These are phyloP conservation scores for Cheirogaleus major DNA, from an alignment of 2,797 vertebrate species.

Conservation along the genomic window DNA sequence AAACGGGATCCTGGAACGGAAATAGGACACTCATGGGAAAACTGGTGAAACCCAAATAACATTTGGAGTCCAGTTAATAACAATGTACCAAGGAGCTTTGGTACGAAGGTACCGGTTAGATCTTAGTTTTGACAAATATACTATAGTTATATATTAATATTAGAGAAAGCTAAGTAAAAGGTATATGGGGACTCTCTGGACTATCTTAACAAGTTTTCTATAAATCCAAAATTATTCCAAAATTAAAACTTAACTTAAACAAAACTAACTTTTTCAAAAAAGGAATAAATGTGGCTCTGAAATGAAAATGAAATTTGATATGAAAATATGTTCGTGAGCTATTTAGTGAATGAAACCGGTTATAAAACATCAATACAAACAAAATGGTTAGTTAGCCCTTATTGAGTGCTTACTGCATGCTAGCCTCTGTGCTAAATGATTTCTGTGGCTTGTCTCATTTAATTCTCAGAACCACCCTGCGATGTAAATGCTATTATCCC, in stretches of 20 bases:
- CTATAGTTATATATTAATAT: not conserved
- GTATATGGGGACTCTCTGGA: not conserved
- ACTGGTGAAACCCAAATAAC: too few species aligned
- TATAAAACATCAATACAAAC: not conserved
- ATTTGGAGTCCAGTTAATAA: not conserved
- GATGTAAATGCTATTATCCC: not conserved
- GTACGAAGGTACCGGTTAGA: not conserved
- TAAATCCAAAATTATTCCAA: not conserved
- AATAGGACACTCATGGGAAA: not conserved
- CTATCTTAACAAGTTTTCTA: too few species aligned
- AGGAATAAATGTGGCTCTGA: not conserved
- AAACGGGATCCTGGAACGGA: too few species aligned
- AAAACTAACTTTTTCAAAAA: not conserved
- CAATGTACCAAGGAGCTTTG: too few species aligned
- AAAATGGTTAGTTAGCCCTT: not conserved
- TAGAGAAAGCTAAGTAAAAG: not conserved
- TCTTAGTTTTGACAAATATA: not conserved
- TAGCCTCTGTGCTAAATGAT: not conserved
- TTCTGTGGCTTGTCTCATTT: not conserved
- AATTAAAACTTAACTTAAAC: not conserved
- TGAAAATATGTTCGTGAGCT: not conserved
- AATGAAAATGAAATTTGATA: not conserved
- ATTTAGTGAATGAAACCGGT: not conserved
- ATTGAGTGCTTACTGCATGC: not conserved
- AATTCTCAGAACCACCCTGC: not conserved